Evolutionary conservation across 2,888 invertebrate genomes (phyloP).

Genomic region (Drosophila cognata): DNA sequence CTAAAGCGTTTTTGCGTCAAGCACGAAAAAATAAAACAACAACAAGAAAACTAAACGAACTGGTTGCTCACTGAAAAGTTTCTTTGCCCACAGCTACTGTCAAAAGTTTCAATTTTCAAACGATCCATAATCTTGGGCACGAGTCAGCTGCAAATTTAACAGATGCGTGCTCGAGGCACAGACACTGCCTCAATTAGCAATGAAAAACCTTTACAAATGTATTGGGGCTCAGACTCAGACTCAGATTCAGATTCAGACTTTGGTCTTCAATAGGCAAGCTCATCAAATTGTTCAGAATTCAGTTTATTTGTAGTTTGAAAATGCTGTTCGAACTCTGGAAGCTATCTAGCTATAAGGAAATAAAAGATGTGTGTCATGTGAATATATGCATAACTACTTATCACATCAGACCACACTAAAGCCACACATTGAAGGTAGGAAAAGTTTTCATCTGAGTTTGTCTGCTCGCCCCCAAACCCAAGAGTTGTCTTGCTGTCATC

Average conservation of each 20-base stretch:
- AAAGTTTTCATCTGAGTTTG: background rate
- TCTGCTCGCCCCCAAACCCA: background rate
- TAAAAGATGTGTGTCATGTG: background rate
- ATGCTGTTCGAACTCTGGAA: background rate
- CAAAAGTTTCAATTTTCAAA: conserved; percentile 28
- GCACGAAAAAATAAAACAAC: background rate
- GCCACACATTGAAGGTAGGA: background rate
- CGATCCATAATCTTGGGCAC: conserved; percentile 11
- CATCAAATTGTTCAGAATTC: background rate
- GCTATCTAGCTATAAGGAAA: background rate
- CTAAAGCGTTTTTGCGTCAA: conserved; percentile 30
- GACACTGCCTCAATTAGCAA: conserved; percentile 5
- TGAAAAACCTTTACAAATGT: background rate
- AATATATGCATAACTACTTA: background rate
- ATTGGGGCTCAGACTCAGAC: background rate
- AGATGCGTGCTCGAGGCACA: conserved; percentile 15
- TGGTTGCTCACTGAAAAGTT: conserved; percentile 11
- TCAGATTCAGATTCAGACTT: background rate
- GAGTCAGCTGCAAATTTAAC: conserved; percentile 23
- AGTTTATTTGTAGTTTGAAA: background rate
- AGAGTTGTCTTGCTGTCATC: background rate
- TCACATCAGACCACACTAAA: background rate
- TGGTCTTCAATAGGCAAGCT: background rate
- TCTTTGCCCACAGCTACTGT: conserved; percentile 40
- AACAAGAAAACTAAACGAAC: conserved; percentile 18